Evolutionary conservation across 2,113 vertebrate species (phyloP).

Genomic region (Nibea albiflora): DNA sequence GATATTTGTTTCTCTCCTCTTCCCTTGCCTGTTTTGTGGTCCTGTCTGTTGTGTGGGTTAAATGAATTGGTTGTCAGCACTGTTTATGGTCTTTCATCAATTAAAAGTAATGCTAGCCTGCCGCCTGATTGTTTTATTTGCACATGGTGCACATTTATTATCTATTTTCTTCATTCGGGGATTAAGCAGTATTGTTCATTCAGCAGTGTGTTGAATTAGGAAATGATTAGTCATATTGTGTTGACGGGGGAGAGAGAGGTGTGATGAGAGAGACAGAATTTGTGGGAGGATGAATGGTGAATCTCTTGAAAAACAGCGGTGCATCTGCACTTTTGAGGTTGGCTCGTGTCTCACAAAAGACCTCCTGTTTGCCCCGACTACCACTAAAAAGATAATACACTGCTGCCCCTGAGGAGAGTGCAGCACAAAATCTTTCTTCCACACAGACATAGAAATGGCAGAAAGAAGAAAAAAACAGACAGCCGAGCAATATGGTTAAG

Average conservation of each 20-base stretch:
- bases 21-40: conserved; percentile 36
- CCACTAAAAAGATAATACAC: conserved; percentile 43
- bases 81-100: conserved; percentile 75
- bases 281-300: conserved; percentile 22
- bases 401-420: conserved; percentile 31
- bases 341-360: conserved; percentile 24
- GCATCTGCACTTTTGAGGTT: conserved; percentile 24
- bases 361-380: conserved; percentile 29
- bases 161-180: conserved; percentile 32
- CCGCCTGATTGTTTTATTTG: conserved; percentile 68
- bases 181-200: conserved; percentile 46
- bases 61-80: conserved; percentile 72
- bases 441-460: conserved; percentile 23
- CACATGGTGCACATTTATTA: conserved; percentile 59
- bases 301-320: not conserved
- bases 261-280: conserved; percentile 7
- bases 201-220: conserved; percentile 24
- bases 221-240: conserved; percentile 56
- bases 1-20: conserved; percentile 57
- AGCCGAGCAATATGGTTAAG: not conserved
- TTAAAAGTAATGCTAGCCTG: conserved; percentile 61
- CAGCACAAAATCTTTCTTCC: conserved; percentile 15
- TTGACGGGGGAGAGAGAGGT: conserved; percentile 6
- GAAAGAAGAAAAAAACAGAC: not conserved
- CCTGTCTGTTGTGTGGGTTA: conserved; percentile 57